Evolutionary conservation across 2,797 vertebrate genomes (phyloP).

Genomic region (Simalia tracyae): DNA sequence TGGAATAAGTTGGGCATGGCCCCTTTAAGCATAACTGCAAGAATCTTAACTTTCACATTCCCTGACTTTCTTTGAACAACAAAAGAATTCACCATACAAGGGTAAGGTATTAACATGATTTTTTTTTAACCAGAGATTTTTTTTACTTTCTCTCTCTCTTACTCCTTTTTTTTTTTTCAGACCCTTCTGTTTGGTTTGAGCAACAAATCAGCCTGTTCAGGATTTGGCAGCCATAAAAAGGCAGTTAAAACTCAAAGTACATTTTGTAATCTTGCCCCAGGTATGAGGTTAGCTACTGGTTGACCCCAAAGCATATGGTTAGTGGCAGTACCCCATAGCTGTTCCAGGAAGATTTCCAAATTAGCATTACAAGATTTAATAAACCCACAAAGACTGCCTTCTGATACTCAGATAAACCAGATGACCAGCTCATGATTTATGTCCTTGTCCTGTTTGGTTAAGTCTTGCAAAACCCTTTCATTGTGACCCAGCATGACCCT

Average conservation of each 20-base stretch:
- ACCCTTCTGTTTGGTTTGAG: slow-evolving; percentile 21
- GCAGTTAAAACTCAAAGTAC: slow-evolving; percentile 21
- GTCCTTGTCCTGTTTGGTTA: background rate
- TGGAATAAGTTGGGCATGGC: slow-evolving; percentile 14
- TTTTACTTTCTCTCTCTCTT: background rate
- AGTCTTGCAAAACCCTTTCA: background rate
- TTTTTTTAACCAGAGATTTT: slow-evolving; percentile 12
- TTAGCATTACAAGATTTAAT: background rate
- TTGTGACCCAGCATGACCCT: background rate
- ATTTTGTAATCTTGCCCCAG: slow-evolving; percentile 48
- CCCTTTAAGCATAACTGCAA: background rate
- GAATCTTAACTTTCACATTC: slow-evolving; percentile 31
- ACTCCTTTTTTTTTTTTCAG: too few relatives aligned
- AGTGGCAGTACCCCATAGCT: background rate
- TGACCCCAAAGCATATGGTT: slow-evolving; percentile 39
- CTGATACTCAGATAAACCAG: slow-evolving; percentile 22
- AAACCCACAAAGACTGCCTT: slow-evolving; percentile 34
- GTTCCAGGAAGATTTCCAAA: background rate
- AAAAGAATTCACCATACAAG: slow-evolving; percentile 24
- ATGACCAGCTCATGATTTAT: background rate
- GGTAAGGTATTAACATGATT: slow-evolving; percentile 6
- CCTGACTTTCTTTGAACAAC: slow-evolving; percentile 13
- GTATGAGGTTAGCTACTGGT: slow-evolving; percentile 51
- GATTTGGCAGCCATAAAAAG: slow-evolving; percentile 58
- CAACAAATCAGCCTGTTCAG: slow-evolving; percentile 42